Conservation (phyloP, 2,113 vertebrate genomes). For the Rhinolophus ferrumequinum region DNA sequence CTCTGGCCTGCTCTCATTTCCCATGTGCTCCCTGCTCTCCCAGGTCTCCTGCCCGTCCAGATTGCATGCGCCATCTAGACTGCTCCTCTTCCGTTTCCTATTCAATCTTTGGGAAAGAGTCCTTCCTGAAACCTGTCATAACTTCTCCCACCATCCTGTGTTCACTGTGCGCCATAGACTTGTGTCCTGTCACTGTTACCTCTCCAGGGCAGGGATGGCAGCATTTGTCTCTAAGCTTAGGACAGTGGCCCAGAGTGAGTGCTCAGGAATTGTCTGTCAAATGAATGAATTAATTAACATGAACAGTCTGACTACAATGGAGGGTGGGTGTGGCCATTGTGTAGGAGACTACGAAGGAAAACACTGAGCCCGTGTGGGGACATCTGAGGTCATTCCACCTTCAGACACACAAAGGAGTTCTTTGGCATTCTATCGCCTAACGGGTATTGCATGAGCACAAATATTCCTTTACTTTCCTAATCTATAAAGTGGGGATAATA, state of each 20-base stretch:
- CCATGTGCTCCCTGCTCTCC: neutral
- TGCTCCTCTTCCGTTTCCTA: neutral
- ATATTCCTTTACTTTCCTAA: neutral
- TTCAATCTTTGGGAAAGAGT: neutral
- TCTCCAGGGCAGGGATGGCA: neutral
- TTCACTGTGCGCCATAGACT: neutral
- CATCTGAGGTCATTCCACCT: neutral
- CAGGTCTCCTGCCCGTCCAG: fast-evolving
- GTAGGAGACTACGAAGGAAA: neutral
- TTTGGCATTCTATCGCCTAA: neutral
- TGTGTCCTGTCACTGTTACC: neutral
- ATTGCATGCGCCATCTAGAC: neutral
- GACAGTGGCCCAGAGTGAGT: neutral
- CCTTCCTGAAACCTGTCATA: neutral
- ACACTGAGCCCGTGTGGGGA: fast-evolving
- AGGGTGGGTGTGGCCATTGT: neutral
- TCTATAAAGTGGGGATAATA: neutral
- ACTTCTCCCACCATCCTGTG: neutral
- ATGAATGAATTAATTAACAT: neutral
- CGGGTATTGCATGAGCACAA: neutral
- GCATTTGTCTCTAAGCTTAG: neutral
- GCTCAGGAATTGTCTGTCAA: neutral
- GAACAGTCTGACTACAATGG: neutral
- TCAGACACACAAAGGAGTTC: neutral
- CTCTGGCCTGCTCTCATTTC: neutral